phyloP scores from a whole-genome alignment of 2,797 vertebrate genomes.

The Remorina albescens region DNA sequence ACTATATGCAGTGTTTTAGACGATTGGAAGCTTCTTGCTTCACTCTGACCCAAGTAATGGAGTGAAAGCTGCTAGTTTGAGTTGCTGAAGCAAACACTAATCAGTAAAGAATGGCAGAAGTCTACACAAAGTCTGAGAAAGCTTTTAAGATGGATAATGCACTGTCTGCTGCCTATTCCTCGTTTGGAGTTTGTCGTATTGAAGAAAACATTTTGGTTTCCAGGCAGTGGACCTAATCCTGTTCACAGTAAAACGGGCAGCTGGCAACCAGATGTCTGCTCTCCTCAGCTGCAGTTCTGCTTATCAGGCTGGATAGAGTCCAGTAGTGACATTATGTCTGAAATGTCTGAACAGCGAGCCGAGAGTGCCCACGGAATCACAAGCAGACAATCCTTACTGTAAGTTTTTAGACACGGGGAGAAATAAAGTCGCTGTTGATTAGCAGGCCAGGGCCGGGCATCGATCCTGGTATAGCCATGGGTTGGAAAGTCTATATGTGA shows the following conservation, averaged over 20 bases:
- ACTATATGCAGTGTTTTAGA: slow-evolving; percentile 27
- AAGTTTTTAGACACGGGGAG: slow-evolving; percentile 31
- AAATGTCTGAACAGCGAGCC: slow-evolving; percentile 50
- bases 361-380: slow-evolving; percentile 24
- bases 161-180: slow-evolving; percentile 36
- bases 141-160: slow-evolving; percentile 57
- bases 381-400: slow-evolving; percentile 49
- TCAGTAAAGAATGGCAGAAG: slow-evolving; percentile 35
- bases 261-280: slow-evolving; percentile 67
- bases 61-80: slow-evolving; percentile 36
- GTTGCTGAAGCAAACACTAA: slow-evolving; percentile 23
- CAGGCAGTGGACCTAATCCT: slow-evolving; percentile 60
- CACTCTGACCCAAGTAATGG: slow-evolving; percentile 19
- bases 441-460: slow-evolving; percentile 44
- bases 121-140: slow-evolving; percentile 41
- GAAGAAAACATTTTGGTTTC: slow-evolving; percentile 54
- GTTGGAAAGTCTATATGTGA: slow-evolving; percentile 52
- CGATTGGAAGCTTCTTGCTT: slow-evolving; percentile 20
- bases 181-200: slow-evolving; percentile 43
- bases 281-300: slow-evolving; percentile 63
- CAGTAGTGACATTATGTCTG: slow-evolving; percentile 63
- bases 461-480: slow-evolving; percentile 39
- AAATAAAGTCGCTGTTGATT: slow-evolving; percentile 42
- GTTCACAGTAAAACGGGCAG: slow-evolving; percentile 50
- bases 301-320: slow-evolving; percentile 65